These are phyloP conservation scores for Steromphala cineraria DNA, from an alignment of 2,888 invertebrate species.

Conservation along the genomic window DNA sequence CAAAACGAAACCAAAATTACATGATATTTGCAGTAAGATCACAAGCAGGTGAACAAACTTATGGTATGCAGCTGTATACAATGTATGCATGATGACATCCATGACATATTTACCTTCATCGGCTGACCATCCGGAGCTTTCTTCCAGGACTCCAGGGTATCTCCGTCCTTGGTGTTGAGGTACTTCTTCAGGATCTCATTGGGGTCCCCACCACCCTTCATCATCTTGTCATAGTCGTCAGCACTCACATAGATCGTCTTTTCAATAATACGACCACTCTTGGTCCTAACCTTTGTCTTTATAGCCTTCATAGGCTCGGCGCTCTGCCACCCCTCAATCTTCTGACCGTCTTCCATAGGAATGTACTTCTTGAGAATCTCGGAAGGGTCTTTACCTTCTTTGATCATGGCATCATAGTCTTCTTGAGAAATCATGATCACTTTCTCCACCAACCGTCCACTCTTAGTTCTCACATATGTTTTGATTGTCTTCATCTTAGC, in stretches of 20 bases:
- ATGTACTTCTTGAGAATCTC: conserved; percentile 71
- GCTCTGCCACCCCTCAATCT: conserved; percentile 71
- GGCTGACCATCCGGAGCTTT: conserved; percentile 63
- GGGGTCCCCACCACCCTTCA: conserved; percentile 66
- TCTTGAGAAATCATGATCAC: conserved; percentile 73
- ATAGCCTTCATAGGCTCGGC: conserved; percentile 72
- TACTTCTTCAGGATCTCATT: conserved; percentile 70
- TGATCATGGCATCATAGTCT: conserved; percentile 71
- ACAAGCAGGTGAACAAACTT: too few species aligned
- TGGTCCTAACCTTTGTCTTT: conserved; percentile 70
- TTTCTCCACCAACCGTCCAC: conserved; percentile 72
- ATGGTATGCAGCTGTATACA: too few species aligned
- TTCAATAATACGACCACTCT: conserved; percentile 73
- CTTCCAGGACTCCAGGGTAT: conserved; percentile 68
- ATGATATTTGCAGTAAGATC: too few species aligned
- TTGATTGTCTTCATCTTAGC: conserved; percentile 73
- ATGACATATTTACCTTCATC: conserved; percentile 56
- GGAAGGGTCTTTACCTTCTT: conserved; percentile 66
- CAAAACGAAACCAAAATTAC: too few species aligned
- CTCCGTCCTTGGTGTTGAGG: conserved; percentile 66
- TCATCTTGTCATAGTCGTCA: conserved; percentile 72
- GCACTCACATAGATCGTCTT: conserved; percentile 71
- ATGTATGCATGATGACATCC: too few species aligned
- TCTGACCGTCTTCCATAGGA: conserved; percentile 68
- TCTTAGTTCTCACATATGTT: conserved; percentile 73